Base-by-base conservation (phyloP, 2,797 vertebrate genomes). In the Hoplostethus mediterraneus region DNA sequence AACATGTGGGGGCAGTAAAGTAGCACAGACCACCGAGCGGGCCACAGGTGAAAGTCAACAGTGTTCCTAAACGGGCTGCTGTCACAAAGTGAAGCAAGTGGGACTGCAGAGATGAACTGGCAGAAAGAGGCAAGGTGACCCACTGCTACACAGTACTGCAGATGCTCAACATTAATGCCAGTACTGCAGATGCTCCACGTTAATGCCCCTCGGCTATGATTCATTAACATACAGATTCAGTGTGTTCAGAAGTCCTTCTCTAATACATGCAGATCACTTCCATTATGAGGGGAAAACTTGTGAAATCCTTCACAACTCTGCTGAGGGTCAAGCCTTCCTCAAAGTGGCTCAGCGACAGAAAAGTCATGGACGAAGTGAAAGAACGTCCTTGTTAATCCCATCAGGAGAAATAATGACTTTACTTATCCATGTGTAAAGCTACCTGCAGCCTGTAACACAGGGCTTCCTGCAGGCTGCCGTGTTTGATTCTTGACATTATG, bases 1-100 rank as follows among this genome's bases (percentile, higher is more conserved):
- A 79, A 73, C 93, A 90, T 45, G 52, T 48, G 93, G 80, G 88
- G 94, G 92, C 90, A 93, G 93, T 73, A 94, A 74, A 91, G 88
- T 60, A 66, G 45, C 87, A 73, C 12, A 49, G 52, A 91, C 17
- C 38, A 51, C 60, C 21, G 17, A 75, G 13, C 0, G 9, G 54
- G n/a, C 25, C 38, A 38, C 38, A 73, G 70, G 70, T 62, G 17
- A 62, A 80, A 58, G 40, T 13, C 64, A 73, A 75, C 49, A 53
- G 62, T 8, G 21, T 21, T 44, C 62, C 45, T 42, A 42, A 72
- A 73, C 14, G 1, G 10, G 17, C 51, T 51, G 52, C 58, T 51
- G 71, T 73, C 66, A 81, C n/a, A 73, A 68, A 52, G 67, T 4
- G 17, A 81, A 79, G 53, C 45, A 72, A 69, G 72, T 66, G 28